Evolutionary conservation across 35 echinoderm and acorn worm species (phyloP).

Genomic region (Antedon bifida): DNA sequence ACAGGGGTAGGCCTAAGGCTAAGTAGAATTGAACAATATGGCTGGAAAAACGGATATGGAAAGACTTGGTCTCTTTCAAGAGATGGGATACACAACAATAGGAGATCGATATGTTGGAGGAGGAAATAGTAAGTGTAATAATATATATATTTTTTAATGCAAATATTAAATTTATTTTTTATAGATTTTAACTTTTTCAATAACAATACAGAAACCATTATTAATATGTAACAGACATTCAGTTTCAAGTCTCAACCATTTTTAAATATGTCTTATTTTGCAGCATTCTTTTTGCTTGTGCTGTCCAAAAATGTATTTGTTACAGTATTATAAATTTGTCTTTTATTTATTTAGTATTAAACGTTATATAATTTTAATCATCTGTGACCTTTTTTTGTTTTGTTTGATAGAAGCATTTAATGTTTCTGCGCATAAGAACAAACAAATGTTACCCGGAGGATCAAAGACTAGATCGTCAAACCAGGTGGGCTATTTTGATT

Average conservation of each 20-base stretch:
- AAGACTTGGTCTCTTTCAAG: constrained; percentile 83
- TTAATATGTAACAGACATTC: too few relatives aligned
- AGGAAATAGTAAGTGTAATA: constrained; percentile 91
- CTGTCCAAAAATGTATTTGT: too few relatives aligned
- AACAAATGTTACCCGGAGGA: constrained; percentile 94
- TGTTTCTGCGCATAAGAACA: constrained; percentile 61
- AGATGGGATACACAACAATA: constrained; percentile 97
- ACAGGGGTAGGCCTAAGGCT: too few relatives aligned
- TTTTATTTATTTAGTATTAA: not conserved
- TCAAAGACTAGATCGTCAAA: constrained; percentile 63
- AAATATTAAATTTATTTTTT: too few relatives aligned
- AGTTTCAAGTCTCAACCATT: too few relatives aligned
- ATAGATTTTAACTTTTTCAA: too few relatives aligned
- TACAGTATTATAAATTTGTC: not conserved
- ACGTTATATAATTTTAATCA: not conserved
- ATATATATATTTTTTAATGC: too few relatives aligned
- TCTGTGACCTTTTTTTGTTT: not conserved
- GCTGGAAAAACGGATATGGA: constrained; percentile 97
- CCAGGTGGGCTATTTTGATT: constrained; percentile 82
- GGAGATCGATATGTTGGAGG: constrained; percentile 69
- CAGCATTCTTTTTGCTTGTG: too few relatives aligned
- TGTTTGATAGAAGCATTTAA: constrained; percentile 62
- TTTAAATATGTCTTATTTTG: too few relatives aligned
- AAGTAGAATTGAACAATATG: not conserved
- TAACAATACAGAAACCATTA: too few relatives aligned